Conservation (phyloP, 2,888 invertebrate genomes). For the Plagodis dolabraria region DNA sequence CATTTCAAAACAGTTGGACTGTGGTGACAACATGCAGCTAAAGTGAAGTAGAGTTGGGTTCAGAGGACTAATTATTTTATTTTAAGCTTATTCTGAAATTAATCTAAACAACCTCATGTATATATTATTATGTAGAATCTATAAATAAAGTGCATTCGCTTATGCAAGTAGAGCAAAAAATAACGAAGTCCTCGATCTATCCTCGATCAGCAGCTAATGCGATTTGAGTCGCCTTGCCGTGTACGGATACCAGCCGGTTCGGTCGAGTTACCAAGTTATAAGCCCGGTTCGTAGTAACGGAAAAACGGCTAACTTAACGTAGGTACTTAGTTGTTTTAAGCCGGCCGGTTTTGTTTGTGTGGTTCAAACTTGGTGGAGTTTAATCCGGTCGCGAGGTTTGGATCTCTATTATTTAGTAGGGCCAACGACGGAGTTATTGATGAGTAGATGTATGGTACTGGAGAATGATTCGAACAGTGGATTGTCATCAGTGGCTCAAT, state of each 20-base stretch:
- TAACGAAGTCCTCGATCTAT: conserved; percentile 29
- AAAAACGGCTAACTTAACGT: conserved; percentile 27
- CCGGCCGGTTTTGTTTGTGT: conserved; percentile 23
- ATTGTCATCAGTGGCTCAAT: not conserved
- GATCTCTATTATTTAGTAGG: conserved; percentile 24
- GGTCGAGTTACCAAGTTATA: conserved; percentile 48
- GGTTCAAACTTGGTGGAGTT: conserved; percentile 15
- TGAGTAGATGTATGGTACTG: no score
- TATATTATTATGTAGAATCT: not conserved
- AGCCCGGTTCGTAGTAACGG: conserved; percentile 26
- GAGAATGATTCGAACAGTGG: no score
- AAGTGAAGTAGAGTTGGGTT: no score
- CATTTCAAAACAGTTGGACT: no score
- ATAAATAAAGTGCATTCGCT: conserved; percentile 15
- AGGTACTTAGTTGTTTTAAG: conserved; percentile 28
- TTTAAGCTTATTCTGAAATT: not conserved
- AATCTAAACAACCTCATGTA: conserved; percentile 2
- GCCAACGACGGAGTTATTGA: no score
- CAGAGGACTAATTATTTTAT: no score
- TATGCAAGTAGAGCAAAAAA: conserved; percentile 19
- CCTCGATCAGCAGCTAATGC: conserved; percentile 68
- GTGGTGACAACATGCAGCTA: no score
- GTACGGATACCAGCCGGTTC: conserved; percentile 58
- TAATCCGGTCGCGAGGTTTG: conserved; percentile 15
- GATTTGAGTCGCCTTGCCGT: conserved; percentile 67